Percentiles rank a stretch among this genome's conserved stretches.
Conservation (phyloP, 2,797 vertebrate species). For the Diglossa cyanea region DNA sequence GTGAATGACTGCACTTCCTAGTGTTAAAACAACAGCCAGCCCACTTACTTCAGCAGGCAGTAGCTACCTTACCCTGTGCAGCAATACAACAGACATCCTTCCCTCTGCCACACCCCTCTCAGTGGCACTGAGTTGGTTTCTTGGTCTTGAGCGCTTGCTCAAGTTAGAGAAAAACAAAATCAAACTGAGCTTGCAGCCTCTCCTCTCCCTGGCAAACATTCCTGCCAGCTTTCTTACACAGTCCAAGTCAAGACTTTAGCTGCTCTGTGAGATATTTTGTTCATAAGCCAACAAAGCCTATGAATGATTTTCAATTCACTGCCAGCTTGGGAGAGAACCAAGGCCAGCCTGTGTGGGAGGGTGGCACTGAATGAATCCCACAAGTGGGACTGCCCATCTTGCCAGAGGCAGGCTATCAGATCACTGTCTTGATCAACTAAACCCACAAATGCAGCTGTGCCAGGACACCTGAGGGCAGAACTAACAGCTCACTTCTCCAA, state of each 20-base stretch:
- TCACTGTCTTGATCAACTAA: not conserved
- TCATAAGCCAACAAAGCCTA: not conserved
- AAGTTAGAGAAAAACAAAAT: not conserved
- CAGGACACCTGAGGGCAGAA: not conserved
- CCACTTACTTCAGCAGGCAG: not conserved
- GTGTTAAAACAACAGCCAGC: not conserved
- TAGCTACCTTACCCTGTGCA: not conserved
- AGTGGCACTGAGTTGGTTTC: not conserved
- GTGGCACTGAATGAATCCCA: not conserved
- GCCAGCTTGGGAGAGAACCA: not conserved
- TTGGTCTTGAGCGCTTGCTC: not conserved
- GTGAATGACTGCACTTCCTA: not conserved
- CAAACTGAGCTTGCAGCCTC: not conserved
- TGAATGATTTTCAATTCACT: not conserved
- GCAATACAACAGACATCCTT: not conserved
- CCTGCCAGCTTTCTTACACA: not conserved
- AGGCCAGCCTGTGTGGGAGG: not conserved
- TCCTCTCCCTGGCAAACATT: not conserved
- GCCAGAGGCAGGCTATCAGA: not conserved
- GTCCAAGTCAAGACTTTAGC: not conserved
- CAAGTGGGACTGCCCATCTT: not conserved
- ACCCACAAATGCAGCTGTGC: not conserved
- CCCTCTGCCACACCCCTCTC: not conserved
- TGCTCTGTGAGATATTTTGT: not conserved
- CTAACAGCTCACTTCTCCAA: not conserved